A percentile compares a stretch with the other conserved stretches of the same genome.
phyloP scores from a whole-genome alignment of 2,888 invertebrate species.

The Xestia rhomboidea region DNA sequence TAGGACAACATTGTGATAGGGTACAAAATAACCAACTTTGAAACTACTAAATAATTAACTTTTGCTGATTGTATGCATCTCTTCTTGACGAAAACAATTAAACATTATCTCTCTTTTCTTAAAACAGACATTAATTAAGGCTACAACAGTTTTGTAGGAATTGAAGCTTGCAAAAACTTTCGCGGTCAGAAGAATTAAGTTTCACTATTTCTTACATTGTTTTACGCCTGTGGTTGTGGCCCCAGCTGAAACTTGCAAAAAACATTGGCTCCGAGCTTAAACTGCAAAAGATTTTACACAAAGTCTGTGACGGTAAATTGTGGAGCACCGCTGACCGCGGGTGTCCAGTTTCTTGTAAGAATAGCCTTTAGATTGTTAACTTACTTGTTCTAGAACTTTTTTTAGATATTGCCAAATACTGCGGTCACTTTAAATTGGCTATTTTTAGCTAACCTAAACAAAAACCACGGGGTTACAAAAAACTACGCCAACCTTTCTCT shows the following conservation, averaged over 20 bases:
- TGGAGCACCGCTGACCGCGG: not conserved
- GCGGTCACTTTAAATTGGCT: not conserved
- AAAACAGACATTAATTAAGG: not conserved
- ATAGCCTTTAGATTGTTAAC: not conserved
- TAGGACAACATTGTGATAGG: too few species aligned
- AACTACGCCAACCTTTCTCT: not conserved
- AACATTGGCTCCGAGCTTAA: constrained; percentile 22
- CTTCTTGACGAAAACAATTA: not conserved
- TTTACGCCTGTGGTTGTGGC: not conserved
- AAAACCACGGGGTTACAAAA: not conserved
- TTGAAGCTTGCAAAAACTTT: not conserved
- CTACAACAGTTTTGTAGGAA: not conserved
- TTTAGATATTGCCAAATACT: not conserved
- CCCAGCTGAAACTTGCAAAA: constrained; percentile 39
- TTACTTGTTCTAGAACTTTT: not conserved
- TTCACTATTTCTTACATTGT: constrained; percentile 22
- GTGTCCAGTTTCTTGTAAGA: not conserved
- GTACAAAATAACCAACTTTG: too few species aligned
- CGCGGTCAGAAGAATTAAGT: constrained; percentile 10
- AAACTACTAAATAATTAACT: not conserved
- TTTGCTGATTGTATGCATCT: not conserved
- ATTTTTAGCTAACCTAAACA: not conserved
- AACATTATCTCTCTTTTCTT: not conserved
- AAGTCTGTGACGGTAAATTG: constrained; percentile 25
- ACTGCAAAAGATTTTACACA: constrained; percentile 33